phyloP scores from a whole-genome alignment of 2,113 vertebrate genomes.

The Sisor rabdophorus region DNA sequence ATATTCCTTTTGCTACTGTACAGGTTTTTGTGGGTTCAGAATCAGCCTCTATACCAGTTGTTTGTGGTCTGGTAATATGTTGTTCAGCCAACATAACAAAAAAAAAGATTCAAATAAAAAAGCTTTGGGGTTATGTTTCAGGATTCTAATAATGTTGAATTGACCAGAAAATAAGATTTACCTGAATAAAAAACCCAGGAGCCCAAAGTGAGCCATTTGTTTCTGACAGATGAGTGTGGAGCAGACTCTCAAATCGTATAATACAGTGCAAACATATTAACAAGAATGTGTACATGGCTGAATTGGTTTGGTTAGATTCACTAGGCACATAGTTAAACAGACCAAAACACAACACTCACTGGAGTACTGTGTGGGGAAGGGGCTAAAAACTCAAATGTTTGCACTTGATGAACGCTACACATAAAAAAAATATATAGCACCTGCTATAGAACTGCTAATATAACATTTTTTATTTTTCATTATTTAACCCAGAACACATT shows the following conservation, averaged over 20 bases:
- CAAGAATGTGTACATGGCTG: neutral
- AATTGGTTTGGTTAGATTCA: slow-evolving; percentile 1
- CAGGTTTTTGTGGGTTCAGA: neutral
- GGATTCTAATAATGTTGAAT: slow-evolving; percentile 23
- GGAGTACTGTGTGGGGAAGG: neutral
- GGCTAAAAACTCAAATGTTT: neutral
- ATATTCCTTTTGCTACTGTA: neutral
- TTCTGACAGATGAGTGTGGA: neutral
- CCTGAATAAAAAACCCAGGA: neutral
- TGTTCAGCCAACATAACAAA: neutral
- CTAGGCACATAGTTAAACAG: neutral
- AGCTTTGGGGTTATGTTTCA: slow-evolving; percentile 13
- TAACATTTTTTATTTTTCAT: too few species aligned
- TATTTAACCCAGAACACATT: neutral
- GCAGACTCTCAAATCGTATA: neutral
- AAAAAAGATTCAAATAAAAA: slow-evolving; percentile 18
- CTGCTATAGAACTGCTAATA: too few species aligned
- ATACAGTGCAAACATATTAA: neutral
- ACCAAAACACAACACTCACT: neutral
- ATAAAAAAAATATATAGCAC: too few species aligned
- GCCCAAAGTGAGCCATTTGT: slow-evolving; percentile 9
- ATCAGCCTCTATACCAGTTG: neutral
- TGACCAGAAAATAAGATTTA: slow-evolving; percentile 26
- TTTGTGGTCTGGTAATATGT: slow-evolving; percentile 3
- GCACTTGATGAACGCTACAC: too few species aligned